Base-by-base conservation (phyloP, 2,797 vertebrate genomes). In the Amblyopsis hoosieri region DNA sequence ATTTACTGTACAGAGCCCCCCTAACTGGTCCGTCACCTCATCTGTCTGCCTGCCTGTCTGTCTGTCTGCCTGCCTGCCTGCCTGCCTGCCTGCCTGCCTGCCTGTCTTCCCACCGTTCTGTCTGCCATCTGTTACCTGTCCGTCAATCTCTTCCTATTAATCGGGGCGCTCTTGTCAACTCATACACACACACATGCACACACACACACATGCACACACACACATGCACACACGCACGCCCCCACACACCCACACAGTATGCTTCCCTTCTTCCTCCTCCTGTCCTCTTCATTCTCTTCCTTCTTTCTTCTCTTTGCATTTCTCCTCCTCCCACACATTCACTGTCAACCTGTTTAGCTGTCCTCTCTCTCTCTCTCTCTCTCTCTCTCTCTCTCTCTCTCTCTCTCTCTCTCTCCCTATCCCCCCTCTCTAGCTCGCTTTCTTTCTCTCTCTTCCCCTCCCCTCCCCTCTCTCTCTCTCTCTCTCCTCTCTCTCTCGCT, bases 181-280 rank as follows among this genome's bases (percentile, higher is more conserved):
- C 50, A 14, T 14, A 9, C n/a, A 49, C 5, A 9, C 46, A 47
- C 46, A 0, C 13, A 6, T 0, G 0, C 13, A 3, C 46, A 9
- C 13, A 4, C 46, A 1, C 46, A 4, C 46, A 1, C 4, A 14
- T n/a, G 3, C 48, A 19, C 50, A 52, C 50, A 19, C 51, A 53
- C 50, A 54, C 12, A 45, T 45, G 48, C 57, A 23, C 57, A 46
- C 45, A 23, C n/a, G 0, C 54, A 45, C 29, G 46, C 56, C 52
- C 61, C 47, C 65, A 67, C 13, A 49, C 33, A 14, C 62, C 42
- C 50, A 23, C 23, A 23, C 23, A 23, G 23, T 37, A 33, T 58
- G 10, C 29, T 19, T 10, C 42, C 62, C 53, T 62, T 64, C 56
- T 78, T 79, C 76, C 54, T 77, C 66, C 57, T 47, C 23, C 53